Evolutionary conservation across 2,797 vertebrate genomes (phyloP), one percentile per base, ranked within the genome.

Genomic region (Typhlichthys subterraneus): DNA sequence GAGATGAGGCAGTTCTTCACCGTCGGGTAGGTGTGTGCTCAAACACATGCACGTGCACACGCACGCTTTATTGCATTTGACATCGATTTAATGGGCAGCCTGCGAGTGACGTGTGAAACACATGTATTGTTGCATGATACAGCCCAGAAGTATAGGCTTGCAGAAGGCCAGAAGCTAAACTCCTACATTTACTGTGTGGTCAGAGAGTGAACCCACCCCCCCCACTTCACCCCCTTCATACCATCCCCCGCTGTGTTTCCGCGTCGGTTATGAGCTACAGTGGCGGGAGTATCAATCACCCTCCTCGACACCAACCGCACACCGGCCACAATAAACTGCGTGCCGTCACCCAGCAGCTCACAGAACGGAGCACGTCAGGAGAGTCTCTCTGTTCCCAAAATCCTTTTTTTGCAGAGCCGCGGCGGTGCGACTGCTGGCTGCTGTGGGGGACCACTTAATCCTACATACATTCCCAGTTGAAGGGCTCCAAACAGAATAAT

Each of bases 1-100:
- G 98, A 99, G 88, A 99, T 99, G 98, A 95, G 97, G 84, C 98
- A 99, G 91, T 99, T 99, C 91, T 99, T 99, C 88, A 99, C 96
- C 0, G 96, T 99, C 85, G 97, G 98, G 98, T 99, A 92, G 70
- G 95, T 90, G 60, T 59, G 51, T 67, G 52, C 52, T 63, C 42
- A 77, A 72, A 63, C 12, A 57, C 47, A 56, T 33, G 29, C 33
- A 51, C 46, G 65, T 48, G 50, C 38, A 59, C 2, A 60, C 57
- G 61, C 33, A 61, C 48, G 67, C 11, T 45, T 29, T 23, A 19
- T 14, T 11, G 13, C 62, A 55, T 59, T 12, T 61, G 5, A 38
- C 61, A 69, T 17, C 8, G 72, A 77, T 84, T 77, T 65, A 76
- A 81, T 67, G 70, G 63, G 81, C 71, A 81, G 73, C 71, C 47